Evolutionary conservation across 2,113 vertebrate species (phyloP).

Genomic region (Ranitomeya imitator): DNA sequence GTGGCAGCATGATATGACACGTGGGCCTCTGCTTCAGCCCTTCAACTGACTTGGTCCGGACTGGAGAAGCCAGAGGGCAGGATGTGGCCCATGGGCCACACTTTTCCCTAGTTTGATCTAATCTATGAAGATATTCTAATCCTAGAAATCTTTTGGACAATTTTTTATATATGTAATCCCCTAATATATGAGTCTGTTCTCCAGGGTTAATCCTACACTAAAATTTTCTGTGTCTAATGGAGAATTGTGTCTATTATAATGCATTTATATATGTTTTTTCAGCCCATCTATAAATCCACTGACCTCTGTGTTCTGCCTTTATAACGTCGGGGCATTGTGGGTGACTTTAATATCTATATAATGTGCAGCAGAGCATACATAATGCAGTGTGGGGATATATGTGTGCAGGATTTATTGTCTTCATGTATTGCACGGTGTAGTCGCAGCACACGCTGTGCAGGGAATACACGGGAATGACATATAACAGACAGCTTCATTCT

Average conservation of each 20-base stretch:
- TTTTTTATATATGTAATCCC: no score
- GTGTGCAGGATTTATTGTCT: background rate
- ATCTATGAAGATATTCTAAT: no score
- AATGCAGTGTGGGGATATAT: background rate
- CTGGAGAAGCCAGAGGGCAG: no score
- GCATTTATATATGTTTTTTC: background rate
- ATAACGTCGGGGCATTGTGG: background rate
- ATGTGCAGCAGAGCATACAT: background rate
- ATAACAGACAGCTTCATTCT: constrained; percentile 43
- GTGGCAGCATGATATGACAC: no score
- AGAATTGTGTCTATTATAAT: background rate
- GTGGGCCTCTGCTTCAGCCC: no score
- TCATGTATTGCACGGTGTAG: background rate
- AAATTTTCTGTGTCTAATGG: background rate
- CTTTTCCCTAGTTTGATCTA: no score
- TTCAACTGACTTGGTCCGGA: no score
- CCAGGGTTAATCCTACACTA: background rate
- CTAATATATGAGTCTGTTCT: no score
- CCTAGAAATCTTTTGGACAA: no score
- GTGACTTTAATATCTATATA: background rate
- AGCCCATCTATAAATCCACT: background rate
- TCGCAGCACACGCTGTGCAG: background rate
- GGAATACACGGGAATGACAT: constrained; percentile 36
- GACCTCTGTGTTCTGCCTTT: background rate
- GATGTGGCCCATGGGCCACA: no score